Evolutionary conservation across 1,140 invertebrate species (phyloP).

Genomic region (Pseudoatta argentina): DNA sequence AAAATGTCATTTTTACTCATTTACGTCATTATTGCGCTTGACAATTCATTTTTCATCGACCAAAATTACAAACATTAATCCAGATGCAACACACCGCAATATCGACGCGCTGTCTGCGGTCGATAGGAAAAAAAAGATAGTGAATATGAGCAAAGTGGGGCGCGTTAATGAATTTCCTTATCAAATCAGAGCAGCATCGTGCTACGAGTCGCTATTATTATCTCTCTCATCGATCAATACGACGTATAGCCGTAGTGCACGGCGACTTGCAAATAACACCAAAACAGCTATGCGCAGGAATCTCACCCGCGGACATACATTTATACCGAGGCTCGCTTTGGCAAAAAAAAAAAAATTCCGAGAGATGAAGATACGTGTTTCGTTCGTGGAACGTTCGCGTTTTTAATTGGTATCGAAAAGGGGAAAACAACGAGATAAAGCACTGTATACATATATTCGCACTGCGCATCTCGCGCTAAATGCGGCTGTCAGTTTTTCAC

Average conservation of each 20-base stretch:
- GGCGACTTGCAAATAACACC: slow-evolving; percentile 70
- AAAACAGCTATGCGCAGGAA: slow-evolving; percentile 66
- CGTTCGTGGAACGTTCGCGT: slow-evolving; percentile 22
- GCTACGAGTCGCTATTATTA: slow-evolving; percentile 72
- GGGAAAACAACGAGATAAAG: slow-evolving; percentile 39
- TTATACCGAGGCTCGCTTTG: slow-evolving; percentile 48
- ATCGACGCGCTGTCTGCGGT: slow-evolving; percentile 27
- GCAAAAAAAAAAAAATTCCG: slow-evolving; percentile 36
- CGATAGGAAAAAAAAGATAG: slow-evolving; percentile 13
- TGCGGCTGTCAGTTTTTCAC: slow-evolving; percentile 45
- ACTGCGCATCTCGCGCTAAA: slow-evolving; percentile 40
- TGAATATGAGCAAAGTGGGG: slow-evolving; percentile 72
- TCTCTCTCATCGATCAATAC: slow-evolving; percentile 75
- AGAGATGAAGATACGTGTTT: slow-evolving; percentile 8
- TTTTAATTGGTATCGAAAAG: slow-evolving; percentile 60
- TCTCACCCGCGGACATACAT: slow-evolving; percentile 54
- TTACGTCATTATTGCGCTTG: slow-evolving; percentile 1
- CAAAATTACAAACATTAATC: slow-evolving; percentile 49
- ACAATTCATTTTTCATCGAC: slow-evolving; percentile 24
- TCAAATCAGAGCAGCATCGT: slow-evolving; percentile 77
- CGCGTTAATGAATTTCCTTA: slow-evolving; percentile 84
- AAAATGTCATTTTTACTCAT: slow-evolving; percentile 27
- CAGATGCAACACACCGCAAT: slow-evolving; percentile 22
- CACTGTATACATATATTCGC: slow-evolving; percentile 24
- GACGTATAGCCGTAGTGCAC: slow-evolving; percentile 60